A percentile compares a stretch with the other conserved stretches of the same genome.
Conservation (phyloP, 2,113 vertebrate species). For the Albula goreensis region DNA sequence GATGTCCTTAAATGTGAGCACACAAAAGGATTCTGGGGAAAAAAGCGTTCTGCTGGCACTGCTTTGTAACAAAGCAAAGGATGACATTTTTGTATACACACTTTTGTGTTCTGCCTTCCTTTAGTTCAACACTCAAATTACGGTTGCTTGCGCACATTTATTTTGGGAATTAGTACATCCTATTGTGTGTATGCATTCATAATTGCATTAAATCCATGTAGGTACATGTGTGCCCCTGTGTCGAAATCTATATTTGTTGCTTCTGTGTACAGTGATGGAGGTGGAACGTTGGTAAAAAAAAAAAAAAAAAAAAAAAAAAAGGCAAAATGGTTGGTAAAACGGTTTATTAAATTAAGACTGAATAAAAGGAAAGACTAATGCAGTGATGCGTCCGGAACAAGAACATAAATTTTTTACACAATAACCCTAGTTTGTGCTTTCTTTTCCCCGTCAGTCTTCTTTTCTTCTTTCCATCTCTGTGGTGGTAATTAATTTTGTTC, state of each 20-base stretch:
- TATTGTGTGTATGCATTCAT: background rate
- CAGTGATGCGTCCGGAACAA: background rate
- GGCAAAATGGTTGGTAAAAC: background rate
- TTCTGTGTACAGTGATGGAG: background rate
- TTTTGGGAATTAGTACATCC: background rate
- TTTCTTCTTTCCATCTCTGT: constrained; percentile 13
- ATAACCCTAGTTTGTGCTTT: constrained; percentile 23
- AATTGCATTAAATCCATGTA: background rate
- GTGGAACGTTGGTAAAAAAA: background rate
- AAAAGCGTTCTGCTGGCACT: background rate
- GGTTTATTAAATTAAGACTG: background rate
- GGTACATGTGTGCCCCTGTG: background rate
- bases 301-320: background rate
- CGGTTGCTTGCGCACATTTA: background rate
- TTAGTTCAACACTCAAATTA: background rate
- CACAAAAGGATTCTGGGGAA: background rate
- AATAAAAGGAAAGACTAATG: constrained; percentile 14
- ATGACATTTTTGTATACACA: background rate
- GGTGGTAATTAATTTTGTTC: constrained; percentile 55
- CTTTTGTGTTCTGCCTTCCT: background rate
- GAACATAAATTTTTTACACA: constrained; percentile 3
- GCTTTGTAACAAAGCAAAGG: background rate
- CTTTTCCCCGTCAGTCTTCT: background rate
- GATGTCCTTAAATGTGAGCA: background rate
- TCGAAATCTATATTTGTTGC: background rate